A percentile compares a stretch with the other conserved stretches of the same genome.
phyloP scores from a whole-genome alignment of 2,797 vertebrate species.

The Helostoma temminkii region DNA sequence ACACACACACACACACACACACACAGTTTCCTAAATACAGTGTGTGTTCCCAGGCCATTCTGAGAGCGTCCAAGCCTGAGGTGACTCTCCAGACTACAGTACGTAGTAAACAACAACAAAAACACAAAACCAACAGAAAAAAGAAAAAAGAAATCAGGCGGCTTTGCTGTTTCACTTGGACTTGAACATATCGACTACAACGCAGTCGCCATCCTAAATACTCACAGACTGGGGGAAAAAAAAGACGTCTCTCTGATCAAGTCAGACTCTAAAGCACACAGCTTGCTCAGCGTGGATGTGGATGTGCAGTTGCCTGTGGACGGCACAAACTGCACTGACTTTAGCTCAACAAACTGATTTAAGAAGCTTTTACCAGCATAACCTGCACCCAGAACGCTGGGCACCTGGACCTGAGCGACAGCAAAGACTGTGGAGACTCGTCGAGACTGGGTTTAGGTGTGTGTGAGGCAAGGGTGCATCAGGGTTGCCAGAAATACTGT shows the following conservation, averaged over 20 bases:
- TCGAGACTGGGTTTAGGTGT: constrained; percentile 2
- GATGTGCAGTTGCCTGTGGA: constrained; percentile 40
- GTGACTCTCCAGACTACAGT: constrained; percentile 20
- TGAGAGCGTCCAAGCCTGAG: constrained; percentile 41
- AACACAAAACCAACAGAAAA: neutral
- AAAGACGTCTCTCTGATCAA: constrained; percentile 16
- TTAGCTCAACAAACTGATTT: constrained; percentile 33
- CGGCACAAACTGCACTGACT: constrained; percentile 70
- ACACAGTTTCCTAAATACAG: constrained; percentile 2
- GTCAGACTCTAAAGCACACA: constrained; percentile 37
- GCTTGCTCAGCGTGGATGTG: neutral
- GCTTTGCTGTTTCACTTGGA: constrained; percentile 40
- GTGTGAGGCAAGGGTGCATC: constrained; percentile 11
- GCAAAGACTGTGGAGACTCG: constrained; percentile 17
- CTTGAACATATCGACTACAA: constrained; percentile 10
- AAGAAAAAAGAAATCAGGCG: constrained; percentile 1
- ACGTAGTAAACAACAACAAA: constrained; percentile 9
- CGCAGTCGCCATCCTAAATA: constrained; percentile 16
- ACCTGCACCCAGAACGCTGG: constrained; percentile 25
- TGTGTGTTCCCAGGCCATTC: constrained; percentile 30
- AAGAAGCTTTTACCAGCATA: constrained; percentile 62
- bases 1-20: neutral
- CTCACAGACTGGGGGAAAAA: constrained; percentile 28
- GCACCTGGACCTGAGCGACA: constrained; percentile 42
- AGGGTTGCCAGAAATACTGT: constrained; percentile 14